These are phyloP conservation scores for Oncorhynchus kisutch DNA, from an alignment of 2,113 vertebrate species.

Conservation along the genomic window DNA sequence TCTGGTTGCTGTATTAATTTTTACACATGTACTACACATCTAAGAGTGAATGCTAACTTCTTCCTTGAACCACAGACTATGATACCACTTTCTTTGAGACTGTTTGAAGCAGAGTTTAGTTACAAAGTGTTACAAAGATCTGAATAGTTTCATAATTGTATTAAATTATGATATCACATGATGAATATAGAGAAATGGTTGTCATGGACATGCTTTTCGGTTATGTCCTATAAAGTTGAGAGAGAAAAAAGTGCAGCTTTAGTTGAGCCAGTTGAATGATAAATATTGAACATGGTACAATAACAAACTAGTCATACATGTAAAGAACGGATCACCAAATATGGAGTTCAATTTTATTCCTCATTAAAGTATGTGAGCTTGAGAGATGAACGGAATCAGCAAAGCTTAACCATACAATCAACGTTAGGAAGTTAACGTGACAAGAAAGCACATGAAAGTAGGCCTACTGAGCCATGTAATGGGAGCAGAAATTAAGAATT, in stretches of 20 bases:
- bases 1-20: conserved; percentile 45
- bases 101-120: no score
- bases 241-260: no score
- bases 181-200: neutral
- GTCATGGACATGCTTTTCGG: neutral
- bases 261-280: neutral
- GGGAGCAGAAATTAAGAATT: neutral
- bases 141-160: no score
- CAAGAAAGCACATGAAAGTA: neutral
- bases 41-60: neutral
- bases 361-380: no score
- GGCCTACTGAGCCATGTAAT: neutral
- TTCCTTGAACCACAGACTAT: neutral
- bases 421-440: neutral
- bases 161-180: no score
- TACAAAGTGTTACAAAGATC: no score
- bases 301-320: no score
- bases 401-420: neutral
- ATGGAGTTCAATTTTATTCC: no score
- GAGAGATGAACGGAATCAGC: neutral
- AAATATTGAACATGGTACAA: neutral
- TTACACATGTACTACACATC: neutral
- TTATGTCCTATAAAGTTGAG: neutral
- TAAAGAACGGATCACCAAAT: no score
- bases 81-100: neutral